Evolutionary conservation across 2,113 vertebrate genomes (phyloP), one percentile per base, ranked within the genome.

Genomic region (Corydoras sp.): DNA sequence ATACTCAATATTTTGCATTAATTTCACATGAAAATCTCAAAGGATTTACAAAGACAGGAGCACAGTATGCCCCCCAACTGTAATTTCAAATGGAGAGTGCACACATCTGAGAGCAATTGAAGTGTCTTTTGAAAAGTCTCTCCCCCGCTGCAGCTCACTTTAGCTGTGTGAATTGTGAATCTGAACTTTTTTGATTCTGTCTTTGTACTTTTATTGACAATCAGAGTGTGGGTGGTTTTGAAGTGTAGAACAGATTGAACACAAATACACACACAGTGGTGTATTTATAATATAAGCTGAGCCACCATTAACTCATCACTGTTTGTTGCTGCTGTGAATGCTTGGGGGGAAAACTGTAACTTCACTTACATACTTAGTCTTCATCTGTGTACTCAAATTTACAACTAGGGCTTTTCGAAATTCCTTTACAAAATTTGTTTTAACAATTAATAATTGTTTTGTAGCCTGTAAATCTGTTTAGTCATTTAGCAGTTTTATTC

Each of bases 71-170:
- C 79, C 86, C 84, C 86, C 83, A 84, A 87, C 79, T 62, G 69
- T 86, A 83, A 84, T 86, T 82, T 86, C 77, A 83, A 81, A 87
- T 86, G 81, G 84, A 87, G 83, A 81, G 76, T 77, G 76, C 81
- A 81, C 86, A 88, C 87, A 89, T 90, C 86, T 88, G 83, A 89
- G 81, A 82, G 60, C 75, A 69, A 81, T 82, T 80, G 78, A 88
- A 84, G 81, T 81, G 84, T 81, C 82, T 88, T 85, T 86, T 86
- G 84, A 88, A 89, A 56, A 87, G 77, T 75, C 77, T 78, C 82
- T 81, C 83, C 83, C 77, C 83, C 83, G 83, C 81, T 81, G 80
- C 61, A 71, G 79, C 83, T 82, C 73, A 58, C 61, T 81, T 82
- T 84, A 68, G 80, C 77, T 72, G 79, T 65, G 76, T 71, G 71